Base-by-base conservation (phyloP, 2,113 vertebrate species). In the Chionis minor region DNA sequence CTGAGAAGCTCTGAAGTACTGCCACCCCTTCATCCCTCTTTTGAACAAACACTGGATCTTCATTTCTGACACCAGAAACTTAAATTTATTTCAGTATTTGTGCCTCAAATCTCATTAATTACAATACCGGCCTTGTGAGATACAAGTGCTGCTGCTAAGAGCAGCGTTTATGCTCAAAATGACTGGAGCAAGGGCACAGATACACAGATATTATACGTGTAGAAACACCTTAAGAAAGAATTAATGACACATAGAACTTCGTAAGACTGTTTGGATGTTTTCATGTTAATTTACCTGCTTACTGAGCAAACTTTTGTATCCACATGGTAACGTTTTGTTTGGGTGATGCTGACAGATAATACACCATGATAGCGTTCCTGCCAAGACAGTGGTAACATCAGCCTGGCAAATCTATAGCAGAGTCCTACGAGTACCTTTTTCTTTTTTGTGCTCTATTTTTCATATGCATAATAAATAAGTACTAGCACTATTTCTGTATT, bases 31-130 rank as follows among this genome's bases (percentile, higher is more conserved):
- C 69, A 94, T 84, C 81, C 67, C 69, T 65, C 45, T 88, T 92
- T 75, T 77, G 9, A 92, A 95, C 94, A 92, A 96, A 97, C 89
- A 83, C 90, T 95, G 86, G 87, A 86, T 97, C 97, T 94, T 97
- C 71, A 70, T 38, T 96, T 94, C 88, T 96, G 88, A 70, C 61
- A 80, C 22, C 58, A 86, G 89, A 94, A 97, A 97, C 95, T 88
- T 81, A 92, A 81, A 95, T 97, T 96, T 92, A 83, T 63, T 96
- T 96, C 86, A 52, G 90, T 71, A 91, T 96, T 91, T 88, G 93
- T 88, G 95, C 95, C 97, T 97, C 92, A 90, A 90, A 97, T 96
- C 96, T 96, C 95, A 93, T 96, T 98, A 98, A 98, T 98, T 98
- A 97, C 97, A 98, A 79, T 58, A 71, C 15, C 79, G 89, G 95